Conservation (phyloP, 2,888 invertebrate species). For the Polydrusus tereticollis region DNA sequence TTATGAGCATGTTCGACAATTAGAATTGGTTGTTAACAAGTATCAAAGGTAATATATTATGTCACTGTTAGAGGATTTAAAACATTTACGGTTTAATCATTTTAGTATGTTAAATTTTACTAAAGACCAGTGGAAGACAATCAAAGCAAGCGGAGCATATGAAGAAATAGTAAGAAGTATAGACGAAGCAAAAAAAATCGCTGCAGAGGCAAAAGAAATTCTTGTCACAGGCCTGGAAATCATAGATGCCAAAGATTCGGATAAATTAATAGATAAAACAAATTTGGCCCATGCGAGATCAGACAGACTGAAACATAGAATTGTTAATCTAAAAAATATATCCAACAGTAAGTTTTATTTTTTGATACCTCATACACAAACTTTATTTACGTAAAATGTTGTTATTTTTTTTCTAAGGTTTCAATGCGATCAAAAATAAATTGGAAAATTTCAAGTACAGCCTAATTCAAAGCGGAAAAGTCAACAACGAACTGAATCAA, state of each 20-base stretch:
- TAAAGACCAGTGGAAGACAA: conserved; percentile 72
- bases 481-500: conserved; percentile 58
- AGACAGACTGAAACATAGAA: conserved; percentile 69
- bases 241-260: conserved; percentile 66
- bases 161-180: conserved; percentile 82
- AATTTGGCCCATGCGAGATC: conserved; percentile 71
- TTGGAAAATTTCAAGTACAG: conserved; percentile 70
- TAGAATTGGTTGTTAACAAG: conserved; percentile 68
- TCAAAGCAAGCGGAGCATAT: conserved; percentile 76
- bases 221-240: conserved; percentile 60
- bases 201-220: conserved; percentile 70
- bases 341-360: conserved; percentile 54
- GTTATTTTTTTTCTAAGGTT: conserved; percentile 51
- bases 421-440: conserved; percentile 53
- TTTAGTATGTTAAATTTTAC: conserved; percentile 59
- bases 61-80: too few relatives aligned
- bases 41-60: conserved; percentile 60
- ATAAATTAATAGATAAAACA: conserved; percentile 70
- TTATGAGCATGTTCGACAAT: conserved; percentile 68
- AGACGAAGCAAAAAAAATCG: conserved; percentile 74
- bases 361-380: too few relatives aligned
- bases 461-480: conserved; percentile 64
- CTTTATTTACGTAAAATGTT: not conserved
- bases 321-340: conserved; percentile 57
- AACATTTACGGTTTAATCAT: conserved; percentile 1